Base-by-base conservation (phyloP, 1,140 invertebrate species). In the Drosophila teissieri region DNA sequence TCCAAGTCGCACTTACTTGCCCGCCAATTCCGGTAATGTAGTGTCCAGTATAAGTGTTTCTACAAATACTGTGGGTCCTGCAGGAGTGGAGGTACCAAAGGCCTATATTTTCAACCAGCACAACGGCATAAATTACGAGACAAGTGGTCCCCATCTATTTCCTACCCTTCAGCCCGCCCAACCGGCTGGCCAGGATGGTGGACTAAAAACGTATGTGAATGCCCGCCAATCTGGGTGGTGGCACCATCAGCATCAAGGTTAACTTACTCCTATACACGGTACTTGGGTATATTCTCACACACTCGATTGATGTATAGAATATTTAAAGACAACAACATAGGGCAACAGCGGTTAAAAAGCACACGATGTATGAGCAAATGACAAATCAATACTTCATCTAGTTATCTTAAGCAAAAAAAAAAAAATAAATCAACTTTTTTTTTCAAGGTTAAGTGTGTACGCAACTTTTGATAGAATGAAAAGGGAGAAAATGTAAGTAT, bases 31-130 rank as follows among this genome's bases (percentile, higher is more conserved):
- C 2, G 67, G 61, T 14, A 69, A 60, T 10, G 61, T 76, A n/a
- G 39, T 82, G 11, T 82, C 79, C 49, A 82, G 54, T 12, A 68
- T 84, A 0, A 84, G 77, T 22, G 81, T 84, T 1, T 72, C 70
- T 1, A 42, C 65, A 6, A 54, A 67, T 22, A 52, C 62, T 1
- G 64, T 74, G 17, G 61, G 69, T 1, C 58, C 78, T 0, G 62
- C 57, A 1, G 78, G 68, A 0, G 39, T 80, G 1, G 80, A 90
- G 48, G 70, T 82, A 52, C 89, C 92, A 48, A 92, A 92, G 58
- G 91, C 91, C 0, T 92, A 79, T 57, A 77, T 92, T 1, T 92
- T 90, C 69, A 92, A 92, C 54, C 90, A 92, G 65, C 90, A 92
- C 68, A 92, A 92, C 42, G 91, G 90, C 8, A 67, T 92, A 24